Evolutionary conservation across 1,140 invertebrate genomes (phyloP).

Genomic region (Zeugodacus cucurbitae): DNA sequence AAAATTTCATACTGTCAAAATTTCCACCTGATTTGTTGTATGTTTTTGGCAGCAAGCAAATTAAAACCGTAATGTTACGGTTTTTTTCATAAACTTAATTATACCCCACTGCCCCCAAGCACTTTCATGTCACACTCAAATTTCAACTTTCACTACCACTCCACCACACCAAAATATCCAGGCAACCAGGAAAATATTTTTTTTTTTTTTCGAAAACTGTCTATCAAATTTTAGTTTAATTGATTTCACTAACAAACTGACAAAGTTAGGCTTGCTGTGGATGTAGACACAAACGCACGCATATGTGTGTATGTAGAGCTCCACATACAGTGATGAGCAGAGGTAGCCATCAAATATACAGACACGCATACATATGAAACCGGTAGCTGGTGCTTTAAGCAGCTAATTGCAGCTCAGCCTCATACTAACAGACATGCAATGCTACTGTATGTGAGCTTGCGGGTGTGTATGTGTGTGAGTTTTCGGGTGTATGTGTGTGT

Average conservation of each 20-base stretch:
- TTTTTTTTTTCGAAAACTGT: not conserved
- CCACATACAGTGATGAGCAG: not conserved
- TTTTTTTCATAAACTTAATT: no score
- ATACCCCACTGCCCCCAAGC: no score
- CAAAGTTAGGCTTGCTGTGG: not conserved
- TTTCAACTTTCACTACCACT: no score
- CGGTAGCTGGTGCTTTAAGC: not conserved
- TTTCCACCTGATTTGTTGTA: no score
- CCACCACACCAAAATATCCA: no score
- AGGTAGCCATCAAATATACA: not conserved
- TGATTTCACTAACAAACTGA: not conserved
- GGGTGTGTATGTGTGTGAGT: no score
- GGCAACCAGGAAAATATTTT: no score
- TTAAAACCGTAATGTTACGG: no score
- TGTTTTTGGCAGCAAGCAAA: no score
- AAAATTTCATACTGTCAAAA: no score
- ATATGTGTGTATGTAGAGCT: not conserved
- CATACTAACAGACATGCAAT: not conserved
- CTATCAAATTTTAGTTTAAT: constrained; percentile 8
- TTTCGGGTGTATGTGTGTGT: no score
- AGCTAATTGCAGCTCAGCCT: constrained; percentile 2
- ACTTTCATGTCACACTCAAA: no score
- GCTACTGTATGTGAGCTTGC: not conserved
- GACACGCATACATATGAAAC: not conserved
- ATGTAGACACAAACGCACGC: not conserved